A percentile compares a stretch with the other conserved stretches of the same genome.
These are phyloP conservation scores for Thunnus maccoyii DNA, from an alignment of 2,113 vertebrate species.

Conservation along the genomic window DNA sequence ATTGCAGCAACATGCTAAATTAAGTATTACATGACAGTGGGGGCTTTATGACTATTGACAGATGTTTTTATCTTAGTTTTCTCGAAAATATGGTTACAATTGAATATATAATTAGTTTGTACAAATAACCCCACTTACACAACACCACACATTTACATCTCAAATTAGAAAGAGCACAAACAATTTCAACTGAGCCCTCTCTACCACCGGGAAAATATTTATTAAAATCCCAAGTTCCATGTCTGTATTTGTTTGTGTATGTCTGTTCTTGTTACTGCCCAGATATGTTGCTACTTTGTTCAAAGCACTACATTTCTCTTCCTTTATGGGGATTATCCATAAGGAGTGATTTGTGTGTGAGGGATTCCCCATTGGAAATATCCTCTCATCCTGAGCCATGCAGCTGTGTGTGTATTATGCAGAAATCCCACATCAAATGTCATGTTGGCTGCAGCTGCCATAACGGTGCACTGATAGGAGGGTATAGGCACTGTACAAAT, in stretches of 20 bases:
- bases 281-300: constrained; percentile 32
- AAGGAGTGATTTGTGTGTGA: constrained; percentile 27
- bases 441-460: constrained; percentile 26
- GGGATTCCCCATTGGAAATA: constrained; percentile 51
- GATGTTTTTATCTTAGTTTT: background rate
- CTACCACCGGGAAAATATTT: background rate
- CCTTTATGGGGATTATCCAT: constrained; percentile 47
- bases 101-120: constrained; percentile 12
- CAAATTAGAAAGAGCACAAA: background rate
- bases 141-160: background rate
- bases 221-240: background rate
- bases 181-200: background rate
- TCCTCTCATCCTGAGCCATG: constrained; percentile 50
- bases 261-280: constrained; percentile 6
- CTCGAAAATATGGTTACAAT: background rate
- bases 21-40: background rate
- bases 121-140: background rate
- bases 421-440: constrained; percentile 45
- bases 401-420: constrained; percentile 26
- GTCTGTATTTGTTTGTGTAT: constrained; percentile 15
- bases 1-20: constrained; percentile 1
- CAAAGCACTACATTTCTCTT: constrained; percentile 24
- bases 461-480: constrained; percentile 32
- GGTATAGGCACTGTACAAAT: constrained; percentile 24
- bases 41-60: background rate